phyloP scores from a whole-genome alignment of 2,797 vertebrate genomes.

The Scomberomorus guttatus region DNA sequence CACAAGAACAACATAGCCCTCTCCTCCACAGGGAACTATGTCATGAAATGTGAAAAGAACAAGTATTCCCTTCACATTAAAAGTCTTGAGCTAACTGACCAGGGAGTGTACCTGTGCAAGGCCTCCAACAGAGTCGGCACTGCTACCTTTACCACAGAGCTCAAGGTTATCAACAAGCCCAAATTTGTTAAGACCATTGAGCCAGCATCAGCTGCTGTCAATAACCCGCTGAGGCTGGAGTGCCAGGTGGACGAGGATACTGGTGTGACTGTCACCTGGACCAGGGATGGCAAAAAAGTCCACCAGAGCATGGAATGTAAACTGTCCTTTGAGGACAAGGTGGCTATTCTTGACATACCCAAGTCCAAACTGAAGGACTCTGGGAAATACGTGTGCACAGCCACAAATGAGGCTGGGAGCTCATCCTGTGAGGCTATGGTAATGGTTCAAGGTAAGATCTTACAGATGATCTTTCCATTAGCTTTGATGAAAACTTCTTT shows the following conservation, averaged over 20 bases:
- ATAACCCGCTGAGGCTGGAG: slow-evolving; percentile 92
- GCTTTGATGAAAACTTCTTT: slow-evolving; percentile 38
- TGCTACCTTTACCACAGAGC: slow-evolving; percentile 91
- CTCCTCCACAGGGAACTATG: slow-evolving; percentile 86
- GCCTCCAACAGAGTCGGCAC: slow-evolving; percentile 96
- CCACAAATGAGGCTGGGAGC: slow-evolving; percentile 95
- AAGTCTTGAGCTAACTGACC: slow-evolving; percentile 88
- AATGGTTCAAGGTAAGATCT: slow-evolving; percentile 95
- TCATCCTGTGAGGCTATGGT: slow-evolving; percentile 90
- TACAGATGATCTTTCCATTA: slow-evolving; percentile 51
- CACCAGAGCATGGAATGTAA: slow-evolving; percentile 95
- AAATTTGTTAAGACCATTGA: slow-evolving; percentile 91
- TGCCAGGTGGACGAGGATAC: slow-evolving; percentile 97
- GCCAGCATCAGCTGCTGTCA: slow-evolving; percentile 89
- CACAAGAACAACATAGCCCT: slow-evolving; percentile 94
- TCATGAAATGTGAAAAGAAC: slow-evolving; percentile 90
- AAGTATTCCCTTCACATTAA: slow-evolving; percentile 93
- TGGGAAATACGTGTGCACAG: slow-evolving; percentile 94
- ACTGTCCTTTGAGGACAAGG: slow-evolving; percentile 97
- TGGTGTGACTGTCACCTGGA: slow-evolving; percentile 93
- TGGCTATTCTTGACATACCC: slow-evolving; percentile 94
- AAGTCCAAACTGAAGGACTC: slow-evolving; percentile 97
- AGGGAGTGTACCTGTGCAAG: slow-evolving; percentile 95
- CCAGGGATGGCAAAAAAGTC: slow-evolving; percentile 94
- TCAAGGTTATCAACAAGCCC: slow-evolving; percentile 93